Percentiles rank a stretch among this genome's conserved stretches.
These are phyloP conservation scores for Leptinotarsa rubiginosa DNA, from an alignment of 2,888 invertebrate genomes.

Conservation along the genomic window DNA sequence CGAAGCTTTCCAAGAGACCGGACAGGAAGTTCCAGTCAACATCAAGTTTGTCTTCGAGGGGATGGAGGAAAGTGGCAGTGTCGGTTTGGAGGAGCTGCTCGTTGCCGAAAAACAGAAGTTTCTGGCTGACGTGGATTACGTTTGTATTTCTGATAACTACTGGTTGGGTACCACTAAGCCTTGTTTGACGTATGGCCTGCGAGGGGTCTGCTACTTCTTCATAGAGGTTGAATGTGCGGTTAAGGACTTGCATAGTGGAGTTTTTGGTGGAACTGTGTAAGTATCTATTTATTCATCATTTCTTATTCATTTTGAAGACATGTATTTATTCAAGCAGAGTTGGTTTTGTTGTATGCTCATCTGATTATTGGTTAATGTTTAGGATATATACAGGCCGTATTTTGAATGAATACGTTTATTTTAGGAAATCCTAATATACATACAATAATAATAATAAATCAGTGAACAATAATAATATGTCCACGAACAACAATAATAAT, in stretches of 20 bases:
- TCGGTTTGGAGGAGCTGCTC: slow-evolving; percentile 91
- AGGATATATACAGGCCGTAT: too few species aligned
- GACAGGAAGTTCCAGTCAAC: slow-evolving; percentile 74
- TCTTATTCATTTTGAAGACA: background rate
- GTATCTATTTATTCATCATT: slow-evolving; percentile 52
- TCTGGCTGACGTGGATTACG: slow-evolving; percentile 87
- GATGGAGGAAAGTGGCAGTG: slow-evolving; percentile 98
- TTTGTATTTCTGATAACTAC: slow-evolving; percentile 98
- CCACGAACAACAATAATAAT: too few species aligned
- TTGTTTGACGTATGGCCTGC: slow-evolving; percentile 95
- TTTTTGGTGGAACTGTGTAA: slow-evolving; percentile 94
- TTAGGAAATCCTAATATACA: too few species aligned
- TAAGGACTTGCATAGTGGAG: slow-evolving; percentile 96
- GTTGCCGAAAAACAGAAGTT: slow-evolving; percentile 79
- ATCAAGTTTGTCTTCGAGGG: slow-evolving; percentile 95
- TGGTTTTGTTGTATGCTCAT: too few species aligned
- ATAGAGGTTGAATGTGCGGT: slow-evolving; percentile 88
- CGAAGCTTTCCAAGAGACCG: slow-evolving; percentile 83
- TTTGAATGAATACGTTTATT: too few species aligned
- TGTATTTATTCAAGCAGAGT: background rate
- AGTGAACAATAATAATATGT: too few species aligned
- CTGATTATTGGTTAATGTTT: too few species aligned
- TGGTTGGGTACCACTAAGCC: slow-evolving; percentile 98
- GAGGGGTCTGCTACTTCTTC: slow-evolving; percentile 93
- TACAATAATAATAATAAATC: too few species aligned